Base-by-base conservation (phyloP, 2,888 invertebrate species). In the Watsonalla binaria region DNA sequence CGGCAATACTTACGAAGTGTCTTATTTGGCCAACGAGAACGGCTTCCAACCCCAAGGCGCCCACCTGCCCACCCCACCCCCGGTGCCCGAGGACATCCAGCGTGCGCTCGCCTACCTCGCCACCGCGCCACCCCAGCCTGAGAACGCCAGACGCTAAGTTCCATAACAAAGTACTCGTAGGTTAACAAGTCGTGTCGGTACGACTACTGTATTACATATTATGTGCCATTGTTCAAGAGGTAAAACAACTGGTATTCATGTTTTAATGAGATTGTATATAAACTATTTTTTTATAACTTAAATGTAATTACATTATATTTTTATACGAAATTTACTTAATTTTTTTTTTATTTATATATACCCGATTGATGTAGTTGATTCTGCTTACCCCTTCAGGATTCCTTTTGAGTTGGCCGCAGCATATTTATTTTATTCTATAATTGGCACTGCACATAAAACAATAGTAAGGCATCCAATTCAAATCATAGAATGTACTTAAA, bases 1-100 rank as follows among this genome's bases (percentile, higher is more conserved):
- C 13, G 94, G 94, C 39, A 78, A 84, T 55, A 84, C 80, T 57
- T 92, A 94, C 65, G 90, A 92, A 63, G 70, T 94, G 56, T 84
- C 89, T 0, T 95, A 95, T 82, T 80, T 92, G 45, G 94, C 95
- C 52, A 93, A 95, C 70, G 94, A 95, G 75, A 94, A 94, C 63
- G 94, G 94, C 51, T 94, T 90, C 88, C 93, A 93, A 74, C 93
- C 94, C 7, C 90, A 86, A 66, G 92, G 93, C n/a, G 86, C 86
- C 15, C 93, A 93, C 66, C 75, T 93, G 0, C 93, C 93, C 39
- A 93, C 93, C 0, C 91, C 94, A 35, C 95, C 94, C 46, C 95
- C 95, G 57, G 93, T 94, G 58, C 95, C 95, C 51, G 92, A 90
- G 57, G 93, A 92, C 53, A 95, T 95, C 68, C 93, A 93, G 69